Base-by-base conservation (phyloP, 2,888 invertebrate species). In the Willowsia nigromaculata region DNA sequence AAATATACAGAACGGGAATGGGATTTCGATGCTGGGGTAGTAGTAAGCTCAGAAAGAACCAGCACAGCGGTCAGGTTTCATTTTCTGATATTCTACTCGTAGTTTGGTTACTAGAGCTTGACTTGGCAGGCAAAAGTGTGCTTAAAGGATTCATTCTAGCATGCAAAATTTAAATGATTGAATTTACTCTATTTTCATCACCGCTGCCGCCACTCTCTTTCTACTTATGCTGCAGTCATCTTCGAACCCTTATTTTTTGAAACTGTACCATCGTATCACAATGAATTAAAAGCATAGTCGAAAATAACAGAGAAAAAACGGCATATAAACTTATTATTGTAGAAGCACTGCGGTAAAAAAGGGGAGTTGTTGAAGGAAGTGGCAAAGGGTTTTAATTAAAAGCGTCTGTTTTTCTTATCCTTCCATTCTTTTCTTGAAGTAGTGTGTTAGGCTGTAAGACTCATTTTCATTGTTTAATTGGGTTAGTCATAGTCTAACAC, bases 141-240 rank as follows among this genome's bases (percentile, higher is more conserved):
- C 74, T 85, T 74, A 85, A 71, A 82, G 71, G 56, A 76, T 56
- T 76, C 62, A 15, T 59, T 85, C 76, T 85, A 22, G 74, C 85
- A 76, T 85, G 85, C 74, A 85, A 85, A 85, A 76, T 85, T 85
- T 84, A 85, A 85, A 85, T 85, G 85, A 85, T 85, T 76, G 76
- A 85, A 85, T 85, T 85, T 85, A 59, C 76, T 76, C 56, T 50
- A 59, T 85, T 85, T 56, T 59, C 74, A 59, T 59, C 74, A 59
- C 56, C 62, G 30, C 33, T 59, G 25, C 68, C 18, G 9, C 40
- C 37, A 37, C 37, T 37, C 13, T 59, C 13, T 9, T 13, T 27
- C 27, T 9, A 15, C 3, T 59, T 59, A 22, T 56, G 22, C 56
- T 22, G 5, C 6, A 56, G 18, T 22, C 13, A 2, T 47, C 15